Evolutionary conservation across 2,888 invertebrate genomes (phyloP).

Genomic region (Halictus ligatus): DNA sequence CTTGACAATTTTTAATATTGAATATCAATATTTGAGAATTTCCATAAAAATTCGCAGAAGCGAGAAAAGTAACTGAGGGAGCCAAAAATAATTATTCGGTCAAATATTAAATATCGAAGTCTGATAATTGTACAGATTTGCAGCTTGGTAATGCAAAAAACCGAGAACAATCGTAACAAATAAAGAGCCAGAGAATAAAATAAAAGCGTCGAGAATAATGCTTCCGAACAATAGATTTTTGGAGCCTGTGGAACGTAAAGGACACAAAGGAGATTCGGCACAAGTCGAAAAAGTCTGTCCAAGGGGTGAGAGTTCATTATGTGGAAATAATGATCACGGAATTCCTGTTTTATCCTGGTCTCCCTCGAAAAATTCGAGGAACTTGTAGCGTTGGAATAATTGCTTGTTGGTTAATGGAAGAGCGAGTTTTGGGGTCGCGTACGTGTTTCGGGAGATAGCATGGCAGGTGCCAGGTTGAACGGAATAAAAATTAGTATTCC

Average conservation of each 20-base stretch:
- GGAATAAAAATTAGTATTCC: constrained; percentile 40
- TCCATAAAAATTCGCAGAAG: no score
- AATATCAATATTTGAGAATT: no score
- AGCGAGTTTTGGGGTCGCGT: background rate
- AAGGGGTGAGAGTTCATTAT: background rate
- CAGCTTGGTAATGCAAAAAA: no score
- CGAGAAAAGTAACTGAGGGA: no score
- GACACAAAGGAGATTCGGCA: background rate
- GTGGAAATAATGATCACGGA: background rate
- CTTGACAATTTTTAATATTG: no score
- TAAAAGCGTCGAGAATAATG: background rate
- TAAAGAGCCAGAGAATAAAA: background rate
- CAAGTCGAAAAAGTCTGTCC: background rate
- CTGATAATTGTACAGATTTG: no score
- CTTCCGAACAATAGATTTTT: background rate
- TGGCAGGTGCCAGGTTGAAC: constrained; percentile 32
- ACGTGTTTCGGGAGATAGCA: background rate
- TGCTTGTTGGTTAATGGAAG: background rate
- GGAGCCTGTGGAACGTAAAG: background rate
- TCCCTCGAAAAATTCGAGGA: background rate
- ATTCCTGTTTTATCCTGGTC: background rate
- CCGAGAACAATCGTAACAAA: background rate
- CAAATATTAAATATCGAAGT: no score
- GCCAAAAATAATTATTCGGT: no score
- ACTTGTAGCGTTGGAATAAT: constrained; percentile 18